Conservation (phyloP, 2,888 invertebrate genomes). For the Elysia crispata region DNA sequence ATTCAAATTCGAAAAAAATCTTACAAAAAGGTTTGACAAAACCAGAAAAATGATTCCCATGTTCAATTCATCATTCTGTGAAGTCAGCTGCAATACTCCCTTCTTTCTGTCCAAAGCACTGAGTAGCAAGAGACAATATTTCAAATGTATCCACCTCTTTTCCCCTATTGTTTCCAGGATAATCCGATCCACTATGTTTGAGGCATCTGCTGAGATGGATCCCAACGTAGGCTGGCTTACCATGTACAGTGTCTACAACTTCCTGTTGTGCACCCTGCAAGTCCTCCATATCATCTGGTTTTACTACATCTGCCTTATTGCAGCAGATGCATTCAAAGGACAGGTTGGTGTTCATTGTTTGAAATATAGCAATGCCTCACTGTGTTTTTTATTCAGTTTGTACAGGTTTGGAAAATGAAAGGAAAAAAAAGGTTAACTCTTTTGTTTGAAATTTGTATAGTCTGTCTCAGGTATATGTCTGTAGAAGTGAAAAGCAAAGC, state of each 20-base stretch:
- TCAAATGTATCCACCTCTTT: neutral
- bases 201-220: constrained; percentile 20
- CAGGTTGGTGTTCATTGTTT: constrained; percentile 47
- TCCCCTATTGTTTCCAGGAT: constrained; percentile 43
- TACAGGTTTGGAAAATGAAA: neutral
- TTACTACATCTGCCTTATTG: constrained; percentile 81
- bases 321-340: constrained; percentile 51
- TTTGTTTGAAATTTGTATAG: too few species aligned
- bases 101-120: too few species aligned
- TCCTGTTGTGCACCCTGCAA: constrained; percentile 60
- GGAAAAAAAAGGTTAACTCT: neutral
- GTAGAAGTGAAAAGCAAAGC: neutral
- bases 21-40: too few species aligned
- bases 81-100: too few species aligned
- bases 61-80: too few species aligned
- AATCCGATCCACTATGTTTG: constrained; percentile 53
- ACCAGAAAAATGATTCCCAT: too few species aligned
- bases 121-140: too few species aligned
- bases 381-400: neutral
- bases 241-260: constrained; percentile 63
- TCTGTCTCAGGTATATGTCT: neutral
- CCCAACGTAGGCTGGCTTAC: constrained; percentile 56
- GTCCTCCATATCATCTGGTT: constrained; percentile 70
- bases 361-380: too few species aligned
- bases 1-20: too few species aligned